Percentiles rank a stretch among this genome's conserved stretches.
These are phyloP conservation scores for Sinopyrophorus schimmeli DNA, from an alignment of 2,888 invertebrate species.

Conservation along the genomic window DNA sequence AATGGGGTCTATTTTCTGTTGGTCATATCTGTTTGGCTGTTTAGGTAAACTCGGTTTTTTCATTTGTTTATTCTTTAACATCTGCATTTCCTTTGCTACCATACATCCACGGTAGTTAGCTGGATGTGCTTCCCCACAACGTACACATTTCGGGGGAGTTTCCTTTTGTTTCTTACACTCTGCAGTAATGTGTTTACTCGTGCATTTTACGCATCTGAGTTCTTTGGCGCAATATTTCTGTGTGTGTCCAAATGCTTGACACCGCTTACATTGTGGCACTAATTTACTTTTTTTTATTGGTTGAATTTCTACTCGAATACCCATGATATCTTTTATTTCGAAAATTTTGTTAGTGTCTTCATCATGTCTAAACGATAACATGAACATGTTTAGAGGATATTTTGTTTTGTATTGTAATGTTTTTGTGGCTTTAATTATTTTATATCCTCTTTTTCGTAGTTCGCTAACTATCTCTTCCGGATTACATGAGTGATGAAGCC, in stretches of 20 bases:
- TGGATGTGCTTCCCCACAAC: slow-evolving; percentile 21
- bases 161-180: slow-evolving; percentile 4
- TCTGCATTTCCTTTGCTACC: slow-evolving; percentile 3
- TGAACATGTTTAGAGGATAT: slow-evolving; percentile 6
- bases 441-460: slow-evolving; percentile 17
- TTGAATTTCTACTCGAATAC: neutral
- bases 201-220: slow-evolving; percentile 32
- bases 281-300: slow-evolving; percentile 12
- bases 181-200: slow-evolving; percentile 20
- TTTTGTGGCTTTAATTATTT: slow-evolving; percentile 12
- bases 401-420: slow-evolving; percentile 7
- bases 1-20: slow-evolving; percentile 2
- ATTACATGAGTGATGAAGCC: slow-evolving; percentile 9
- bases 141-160: slow-evolving; percentile 10
- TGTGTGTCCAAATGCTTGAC: slow-evolving; percentile 22
- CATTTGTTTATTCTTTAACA: slow-evolving; percentile 6
- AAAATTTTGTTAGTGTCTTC: slow-evolving; percentile 1
- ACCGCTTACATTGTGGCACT: slow-evolving; percentile 18
- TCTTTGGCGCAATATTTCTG: slow-evolving; percentile 23
- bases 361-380: slow-evolving; percentile 6
- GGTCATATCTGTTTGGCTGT: slow-evolving; percentile 11
- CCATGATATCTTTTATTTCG: neutral
- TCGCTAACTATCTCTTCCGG: slow-evolving; percentile 7
- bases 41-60: slow-evolving; percentile 13
- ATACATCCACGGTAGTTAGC: slow-evolving; percentile 5